Evolutionary conservation across 2,113 vertebrate species (phyloP).

Genomic region (Lontra canadensis): DNA sequence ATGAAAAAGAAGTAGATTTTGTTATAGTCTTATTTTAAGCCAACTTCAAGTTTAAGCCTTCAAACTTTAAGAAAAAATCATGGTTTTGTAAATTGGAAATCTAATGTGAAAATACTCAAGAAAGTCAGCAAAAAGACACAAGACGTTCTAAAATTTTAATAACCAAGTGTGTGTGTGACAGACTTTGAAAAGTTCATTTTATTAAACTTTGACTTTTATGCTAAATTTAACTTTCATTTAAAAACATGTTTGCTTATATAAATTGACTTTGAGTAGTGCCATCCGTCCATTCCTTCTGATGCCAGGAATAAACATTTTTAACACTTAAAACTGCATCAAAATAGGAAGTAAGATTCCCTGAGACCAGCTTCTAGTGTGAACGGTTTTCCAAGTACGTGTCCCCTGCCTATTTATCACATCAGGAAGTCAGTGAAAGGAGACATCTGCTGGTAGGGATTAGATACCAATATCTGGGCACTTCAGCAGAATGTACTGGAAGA

Average conservation of each 20-base stretch:
- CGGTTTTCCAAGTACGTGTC: background rate
- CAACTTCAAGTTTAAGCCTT: background rate
- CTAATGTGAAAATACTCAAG: background rate
- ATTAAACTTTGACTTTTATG: slow-evolving; percentile 13
- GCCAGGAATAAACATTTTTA: background rate
- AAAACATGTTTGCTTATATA: background rate
- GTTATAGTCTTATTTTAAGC: background rate
- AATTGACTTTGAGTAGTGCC: slow-evolving; percentile 27
- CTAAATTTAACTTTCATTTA: slow-evolving; percentile 31
- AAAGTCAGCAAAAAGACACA: background rate
- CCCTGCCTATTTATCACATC: slow-evolving; percentile 16
- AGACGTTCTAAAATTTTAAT: background rate
- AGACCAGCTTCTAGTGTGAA: slow-evolving; percentile 2
- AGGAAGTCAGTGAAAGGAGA: background rate
- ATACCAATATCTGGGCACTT: background rate
- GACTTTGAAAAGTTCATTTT: background rate
- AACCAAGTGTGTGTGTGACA: background rate
- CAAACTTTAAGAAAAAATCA: background rate
- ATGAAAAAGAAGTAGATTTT: background rate
- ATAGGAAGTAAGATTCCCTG: background rate
- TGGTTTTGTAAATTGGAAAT: background rate
- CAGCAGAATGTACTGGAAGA: background rate
- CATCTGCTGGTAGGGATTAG: background rate
- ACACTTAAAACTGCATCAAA: background rate
- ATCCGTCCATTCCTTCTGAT: background rate